Evolutionary conservation across 2,797 vertebrate genomes (phyloP), one percentile per base, ranked within the genome.

Genomic region (Champsocephalus esox): DNA sequence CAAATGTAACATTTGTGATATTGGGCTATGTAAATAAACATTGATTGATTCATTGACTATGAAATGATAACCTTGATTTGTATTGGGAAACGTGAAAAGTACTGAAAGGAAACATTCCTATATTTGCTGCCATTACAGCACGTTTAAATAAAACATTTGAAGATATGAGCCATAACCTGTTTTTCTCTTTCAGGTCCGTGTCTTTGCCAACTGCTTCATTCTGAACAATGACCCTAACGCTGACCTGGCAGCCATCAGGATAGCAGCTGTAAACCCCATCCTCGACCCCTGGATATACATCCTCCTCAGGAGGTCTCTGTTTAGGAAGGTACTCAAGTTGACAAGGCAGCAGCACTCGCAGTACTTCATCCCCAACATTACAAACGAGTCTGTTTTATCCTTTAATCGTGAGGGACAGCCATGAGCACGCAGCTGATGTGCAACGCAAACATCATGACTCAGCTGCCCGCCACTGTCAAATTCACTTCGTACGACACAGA

Each of bases 281-380:
- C 94, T 99, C 21, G 98, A 99, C 86, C 98, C 98, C 0, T 99
- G 98, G 98, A 94, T 99, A 83, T 99, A 99, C 83, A 99, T 99
- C 84, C 96, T 99, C 12, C 95, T 99, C 56, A 93, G 96, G 65
- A 97, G 96, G 92, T 95, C 97, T 0, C 95, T 99, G 74, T 95
- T 99, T 48, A 95, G 75, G 1, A 76, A 75, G 28, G 24, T 94
- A 9, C 81, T 90, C 32, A 5, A 52, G 41, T 66, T 89, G 84
- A 49, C 64, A 32, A 12, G 17, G 66, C 19, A 75, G 84, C 54
- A 78, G 80, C 32, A 43, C 6, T 2, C 32, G 28, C 62, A 67
- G 59, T 0, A 16, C 1, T 19, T 55, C 61, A 5, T 9, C 58
- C 5, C 2, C 79, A 1, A 28, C 38, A 1, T 9, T 44, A 1